Evolutionary conservation across 2,888 invertebrate species (phyloP).

Genomic region (Coleophora deauratella): DNA sequence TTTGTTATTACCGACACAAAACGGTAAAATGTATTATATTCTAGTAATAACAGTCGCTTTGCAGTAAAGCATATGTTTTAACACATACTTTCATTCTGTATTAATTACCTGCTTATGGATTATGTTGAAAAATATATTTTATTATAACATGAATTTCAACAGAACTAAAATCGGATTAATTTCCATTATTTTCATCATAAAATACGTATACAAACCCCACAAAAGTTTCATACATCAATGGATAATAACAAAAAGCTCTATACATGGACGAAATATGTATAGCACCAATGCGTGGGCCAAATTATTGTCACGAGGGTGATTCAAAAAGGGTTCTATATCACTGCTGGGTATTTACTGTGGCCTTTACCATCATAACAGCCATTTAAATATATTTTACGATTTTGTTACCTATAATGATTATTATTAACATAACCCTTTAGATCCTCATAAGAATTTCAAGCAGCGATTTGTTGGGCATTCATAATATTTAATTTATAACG

Average conservation of each 20-base stretch:
- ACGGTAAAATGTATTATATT: no score
- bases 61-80: no score
- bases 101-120: no score
- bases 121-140: no score
- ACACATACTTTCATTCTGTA: no score
- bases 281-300: slow-evolving; percentile 35
- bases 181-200: no score
- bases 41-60: no score
- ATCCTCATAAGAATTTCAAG: slow-evolving; percentile 30
- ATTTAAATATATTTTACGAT: slow-evolving; percentile 47
- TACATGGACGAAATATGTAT: no score
- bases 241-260: neutral
- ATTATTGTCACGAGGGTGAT: slow-evolving; percentile 52
- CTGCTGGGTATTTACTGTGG: slow-evolving; percentile 49
- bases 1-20: no score
- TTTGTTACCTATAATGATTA: slow-evolving; percentile 32
- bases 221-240: neutral
- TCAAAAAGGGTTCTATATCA: slow-evolving; percentile 61
- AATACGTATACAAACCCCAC: no score
- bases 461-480: slow-evolving; percentile 37
- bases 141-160: no score
- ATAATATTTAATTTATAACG: slow-evolving; percentile 30
- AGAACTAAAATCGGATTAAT: no score
- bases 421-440: slow-evolving; percentile 24
- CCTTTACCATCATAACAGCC: slow-evolving; percentile 35